These are phyloP conservation scores for Papilio polyxenes DNA, from an alignment of 1,140 invertebrate genomes.

Conservation along the genomic window DNA sequence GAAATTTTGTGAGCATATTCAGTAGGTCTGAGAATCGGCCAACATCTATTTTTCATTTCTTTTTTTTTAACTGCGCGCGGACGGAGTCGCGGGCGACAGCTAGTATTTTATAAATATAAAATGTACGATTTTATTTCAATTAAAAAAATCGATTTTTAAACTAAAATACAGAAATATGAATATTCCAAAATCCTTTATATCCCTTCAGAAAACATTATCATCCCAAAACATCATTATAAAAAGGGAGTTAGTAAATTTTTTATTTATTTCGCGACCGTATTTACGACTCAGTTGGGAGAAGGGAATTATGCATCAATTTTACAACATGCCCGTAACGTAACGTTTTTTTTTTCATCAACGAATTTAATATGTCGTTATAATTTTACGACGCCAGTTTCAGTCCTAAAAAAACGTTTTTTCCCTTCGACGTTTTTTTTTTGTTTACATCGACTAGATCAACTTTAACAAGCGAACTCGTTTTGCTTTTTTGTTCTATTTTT, in stretches of 20 bases:
- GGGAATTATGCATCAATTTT: constrained; percentile 32
- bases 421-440: constrained; percentile 18
- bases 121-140: no score
- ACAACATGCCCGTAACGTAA: constrained; percentile 30
- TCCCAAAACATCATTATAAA: constrained; percentile 26
- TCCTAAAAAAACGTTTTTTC: constrained; percentile 21
- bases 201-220: constrained; percentile 1
- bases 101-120: no score
- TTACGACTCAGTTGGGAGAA: constrained; percentile 28
- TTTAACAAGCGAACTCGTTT: constrained; percentile 26
- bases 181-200: no score
- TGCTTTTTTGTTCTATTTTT: constrained; percentile 11
- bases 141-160: background rate
- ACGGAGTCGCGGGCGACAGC: no score
- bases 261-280: constrained; percentile 36
- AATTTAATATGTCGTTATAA: constrained; percentile 40
- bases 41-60: no score
- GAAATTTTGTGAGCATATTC: no score
- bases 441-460: constrained; percentile 29
- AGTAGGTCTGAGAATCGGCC: no score
- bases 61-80: no score
- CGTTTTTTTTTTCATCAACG: constrained; percentile 37
- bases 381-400: constrained; percentile 32
- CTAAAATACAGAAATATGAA: background rate
- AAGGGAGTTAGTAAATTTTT: constrained; percentile 32